A percentile compares a stretch with the other conserved stretches of the same genome.
phyloP scores from a whole-genome alignment of 2,113 vertebrate species.

The Dryoscopus gambensis region DNA sequence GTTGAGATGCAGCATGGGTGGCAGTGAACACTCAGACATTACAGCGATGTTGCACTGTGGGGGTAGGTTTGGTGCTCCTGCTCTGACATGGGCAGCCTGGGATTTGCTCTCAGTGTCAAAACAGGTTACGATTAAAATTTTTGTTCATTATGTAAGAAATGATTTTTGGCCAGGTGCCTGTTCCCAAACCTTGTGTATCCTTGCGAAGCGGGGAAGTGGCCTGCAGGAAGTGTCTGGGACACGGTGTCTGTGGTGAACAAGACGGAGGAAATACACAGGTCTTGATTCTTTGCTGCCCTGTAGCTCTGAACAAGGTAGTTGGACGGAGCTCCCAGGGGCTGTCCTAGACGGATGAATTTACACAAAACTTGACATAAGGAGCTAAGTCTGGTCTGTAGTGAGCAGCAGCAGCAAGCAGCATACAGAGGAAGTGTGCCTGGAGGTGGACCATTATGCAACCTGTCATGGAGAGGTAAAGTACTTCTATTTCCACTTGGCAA shows the following conservation, averaged over 20 bases:
- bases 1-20: neutral
- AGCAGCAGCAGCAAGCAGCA: neutral
- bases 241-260: constrained; percentile 3
- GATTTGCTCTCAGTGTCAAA: neutral
- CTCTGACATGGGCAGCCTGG: neutral
- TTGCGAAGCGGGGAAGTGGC: neutral
- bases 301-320: neutral
- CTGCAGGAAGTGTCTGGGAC: constrained; percentile 60
- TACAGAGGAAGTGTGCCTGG: rapidly evolving
- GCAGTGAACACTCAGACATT: rapidly evolving
- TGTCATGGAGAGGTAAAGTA: neutral
- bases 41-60: neutral
- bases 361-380: neutral
- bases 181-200: neutral
- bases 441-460: neutral
- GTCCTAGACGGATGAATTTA: neutral
- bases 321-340: neutral
- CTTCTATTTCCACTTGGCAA: neutral
- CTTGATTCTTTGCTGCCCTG: neutral
- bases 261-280: constrained; percentile 40
- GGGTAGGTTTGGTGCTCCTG: neutral
- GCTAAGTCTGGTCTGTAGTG: neutral
- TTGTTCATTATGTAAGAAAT: neutral
- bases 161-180: constrained; percentile 2
- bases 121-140: neutral